These are phyloP conservation scores for Oligia strigilis DNA, from an alignment of 2,888 invertebrate genomes.

Conservation along the genomic window DNA sequence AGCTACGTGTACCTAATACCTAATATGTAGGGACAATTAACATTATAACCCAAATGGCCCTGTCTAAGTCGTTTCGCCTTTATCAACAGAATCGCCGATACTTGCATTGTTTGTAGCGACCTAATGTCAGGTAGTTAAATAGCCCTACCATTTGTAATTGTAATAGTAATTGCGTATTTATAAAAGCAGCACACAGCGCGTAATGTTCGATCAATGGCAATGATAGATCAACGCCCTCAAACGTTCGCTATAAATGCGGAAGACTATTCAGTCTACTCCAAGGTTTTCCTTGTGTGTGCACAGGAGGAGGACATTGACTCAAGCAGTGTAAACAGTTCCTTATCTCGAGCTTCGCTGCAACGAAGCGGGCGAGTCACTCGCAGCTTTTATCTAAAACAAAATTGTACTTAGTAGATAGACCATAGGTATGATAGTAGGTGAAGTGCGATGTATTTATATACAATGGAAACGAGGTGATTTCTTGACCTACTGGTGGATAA, in stretches of 20 bases:
- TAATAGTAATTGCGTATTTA: constrained; percentile 69
- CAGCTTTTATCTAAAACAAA: constrained; percentile 88
- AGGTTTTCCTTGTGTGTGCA: constrained; percentile 86
- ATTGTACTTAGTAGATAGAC: constrained; percentile 74
- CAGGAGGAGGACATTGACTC: constrained; percentile 90
- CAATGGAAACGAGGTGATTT: constrained; percentile 35
- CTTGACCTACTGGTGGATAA: constrained; percentile 37
- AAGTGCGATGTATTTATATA: constrained; percentile 28
- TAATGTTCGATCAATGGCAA: constrained; percentile 71
- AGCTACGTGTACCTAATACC: background rate
- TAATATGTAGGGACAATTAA: constrained; percentile 37
- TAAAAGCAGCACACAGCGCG: constrained; percentile 71
- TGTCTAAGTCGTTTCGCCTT: constrained; percentile 55
- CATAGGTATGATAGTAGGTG: constrained; percentile 57
- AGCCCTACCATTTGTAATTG: constrained; percentile 61
- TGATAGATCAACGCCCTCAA: constrained; percentile 82
- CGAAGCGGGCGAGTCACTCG: constrained; percentile 78
- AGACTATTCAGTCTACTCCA: constrained; percentile 81
- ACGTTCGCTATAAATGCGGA: constrained; percentile 80
- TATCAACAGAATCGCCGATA: constrained; percentile 56
- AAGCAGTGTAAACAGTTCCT: constrained; percentile 90
- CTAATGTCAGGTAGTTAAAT: constrained; percentile 54
- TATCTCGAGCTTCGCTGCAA: constrained; percentile 86
- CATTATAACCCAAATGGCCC: constrained; percentile 58
- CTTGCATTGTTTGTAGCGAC: constrained; percentile 60